Conservation (phyloP, 2,888 invertebrate genomes). For the Cyclophora albipunctata region DNA sequence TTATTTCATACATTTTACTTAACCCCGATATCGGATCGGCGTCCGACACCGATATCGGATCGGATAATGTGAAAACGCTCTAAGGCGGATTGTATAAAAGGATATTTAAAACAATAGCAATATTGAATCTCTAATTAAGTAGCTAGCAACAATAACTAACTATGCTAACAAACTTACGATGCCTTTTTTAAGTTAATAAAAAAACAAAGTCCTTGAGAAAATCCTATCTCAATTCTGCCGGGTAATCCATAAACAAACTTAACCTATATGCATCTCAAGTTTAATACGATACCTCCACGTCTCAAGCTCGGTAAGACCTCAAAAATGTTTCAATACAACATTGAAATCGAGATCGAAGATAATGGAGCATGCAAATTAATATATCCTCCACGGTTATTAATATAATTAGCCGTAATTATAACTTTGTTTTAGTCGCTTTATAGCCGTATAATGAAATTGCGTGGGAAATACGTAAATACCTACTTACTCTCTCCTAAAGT, state of each 20-base stretch:
- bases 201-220: not conserved
- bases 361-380: conserved; percentile 53
- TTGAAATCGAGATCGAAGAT: conserved; percentile 53
- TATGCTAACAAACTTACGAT: not conserved
- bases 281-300: conserved; percentile 37
- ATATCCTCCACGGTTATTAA: conserved; percentile 48
- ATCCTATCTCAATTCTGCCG: conserved; percentile 4
- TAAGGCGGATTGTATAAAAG: too few relatives aligned
- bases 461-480: conserved; percentile 17
- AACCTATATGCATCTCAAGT: conserved; percentile 4
- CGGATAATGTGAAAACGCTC: too few relatives aligned
- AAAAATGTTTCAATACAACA: conserved; percentile 50
- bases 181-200: not conserved
- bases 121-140: too few relatives aligned
- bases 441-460: conserved; percentile 13
- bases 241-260: conserved; percentile 18
- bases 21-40: too few relatives aligned
- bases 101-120: too few relatives aligned
- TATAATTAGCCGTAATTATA: conserved; percentile 53
- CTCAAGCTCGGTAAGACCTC: conserved; percentile 29
- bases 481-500: not conserved
- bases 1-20: too few relatives aligned
- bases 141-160: too few relatives aligned
- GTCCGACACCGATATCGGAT: too few relatives aligned
- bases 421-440: conserved; percentile 23